phyloP scores from a whole-genome alignment of 2,113 vertebrate genomes.

The Pyrgilauda ruficollis region DNA sequence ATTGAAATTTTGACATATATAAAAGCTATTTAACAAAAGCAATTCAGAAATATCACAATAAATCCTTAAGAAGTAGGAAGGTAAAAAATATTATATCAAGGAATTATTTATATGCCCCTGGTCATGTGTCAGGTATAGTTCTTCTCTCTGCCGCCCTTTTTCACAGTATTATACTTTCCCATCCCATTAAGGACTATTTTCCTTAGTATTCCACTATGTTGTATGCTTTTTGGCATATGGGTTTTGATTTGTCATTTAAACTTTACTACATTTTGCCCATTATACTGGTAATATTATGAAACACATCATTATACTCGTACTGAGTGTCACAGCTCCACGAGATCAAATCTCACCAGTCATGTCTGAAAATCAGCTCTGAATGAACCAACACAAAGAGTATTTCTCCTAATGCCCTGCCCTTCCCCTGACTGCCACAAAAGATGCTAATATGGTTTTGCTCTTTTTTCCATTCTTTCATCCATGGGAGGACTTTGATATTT shows the following conservation, averaged over 20 bases:
- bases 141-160: neutral
- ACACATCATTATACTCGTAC: slow-evolving; percentile 52
- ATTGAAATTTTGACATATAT: neutral
- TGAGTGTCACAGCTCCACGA: neutral
- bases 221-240: neutral
- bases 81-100: neutral
- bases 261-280: neutral
- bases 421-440: neutral
- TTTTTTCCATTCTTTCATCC: neutral
- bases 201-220: neutral
- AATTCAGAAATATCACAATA: neutral
- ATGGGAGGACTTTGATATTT: neutral
- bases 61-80: neutral
- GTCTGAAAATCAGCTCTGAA: slow-evolving; percentile 11
- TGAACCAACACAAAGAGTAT: neutral
- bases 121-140: neutral
- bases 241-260: slow-evolving; percentile 25
- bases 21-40: neutral
- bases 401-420: neutral
- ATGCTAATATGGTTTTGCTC: neutral
- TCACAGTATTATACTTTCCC: neutral
- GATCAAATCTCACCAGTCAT: neutral
- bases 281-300: slow-evolving; percentile 59
- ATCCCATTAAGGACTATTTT: neutral
- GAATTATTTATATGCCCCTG: neutral